Conservation (phyloP, 37 sponge, comb jelly and placozoan genomes). For the Chondrilla cf. caribensis region DNA sequence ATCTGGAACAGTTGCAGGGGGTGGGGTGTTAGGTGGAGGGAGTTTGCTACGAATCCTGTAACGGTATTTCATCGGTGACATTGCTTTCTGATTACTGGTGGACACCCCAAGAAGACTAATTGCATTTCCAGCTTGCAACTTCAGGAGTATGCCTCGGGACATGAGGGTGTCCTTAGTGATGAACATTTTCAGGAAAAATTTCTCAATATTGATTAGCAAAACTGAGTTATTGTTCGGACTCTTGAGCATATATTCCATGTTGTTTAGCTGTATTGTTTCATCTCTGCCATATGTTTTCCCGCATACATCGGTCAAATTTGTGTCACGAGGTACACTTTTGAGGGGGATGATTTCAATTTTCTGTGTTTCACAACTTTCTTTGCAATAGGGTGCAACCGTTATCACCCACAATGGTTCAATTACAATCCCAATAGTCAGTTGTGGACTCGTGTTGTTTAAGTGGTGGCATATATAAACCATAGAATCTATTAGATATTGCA, state of each 20-base stretch:
- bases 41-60: slow-evolving; percentile 1
- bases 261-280: not conserved
- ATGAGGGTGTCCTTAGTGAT: not conserved
- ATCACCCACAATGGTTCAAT: not conserved
- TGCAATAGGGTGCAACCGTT: too few relatives aligned
- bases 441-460: not conserved
- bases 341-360: too few relatives aligned
- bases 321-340: too few relatives aligned
- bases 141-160: not conserved
- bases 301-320: too few relatives aligned
- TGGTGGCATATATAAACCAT: slow-evolving; percentile 19
- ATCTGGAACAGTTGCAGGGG: not conserved
- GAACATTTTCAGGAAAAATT: not conserved
- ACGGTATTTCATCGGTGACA: not conserved
- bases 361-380: too few relatives aligned
- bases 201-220: not conserved
- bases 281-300: too few relatives aligned
- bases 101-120: not conserved
- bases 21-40: not conserved
- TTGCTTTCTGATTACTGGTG: not conserved
- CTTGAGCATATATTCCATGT: too few relatives aligned
- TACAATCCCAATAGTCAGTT: not conserved
- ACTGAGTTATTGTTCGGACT: not conserved
- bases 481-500: not conserved
- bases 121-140: not conserved